Percentiles rank a stretch among this genome's conserved stretches.
These are phyloP conservation scores for Trissolcus basalis DNA, from an alignment of 1,140 invertebrate species.

Conservation along the genomic window DNA sequence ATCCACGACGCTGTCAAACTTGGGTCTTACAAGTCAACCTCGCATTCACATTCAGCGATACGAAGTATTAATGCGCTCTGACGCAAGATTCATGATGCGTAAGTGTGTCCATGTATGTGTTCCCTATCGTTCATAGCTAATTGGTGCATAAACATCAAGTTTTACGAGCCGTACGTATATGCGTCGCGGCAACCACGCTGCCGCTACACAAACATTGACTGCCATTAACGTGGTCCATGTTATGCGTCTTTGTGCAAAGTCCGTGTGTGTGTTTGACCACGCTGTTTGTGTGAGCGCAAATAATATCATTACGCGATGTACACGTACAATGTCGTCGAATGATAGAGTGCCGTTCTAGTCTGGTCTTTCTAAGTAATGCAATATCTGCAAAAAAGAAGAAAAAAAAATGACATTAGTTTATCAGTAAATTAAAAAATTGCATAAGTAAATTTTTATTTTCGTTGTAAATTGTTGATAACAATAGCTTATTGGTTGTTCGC, in stretches of 20 bases:
- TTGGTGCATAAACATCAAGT: conserved; percentile 74
- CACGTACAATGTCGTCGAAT: not conserved
- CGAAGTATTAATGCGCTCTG: conserved; percentile 19
- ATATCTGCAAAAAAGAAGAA: too few relatives aligned
- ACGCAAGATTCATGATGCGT: conserved; percentile 26
- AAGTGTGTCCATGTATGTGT: conserved; percentile 56
- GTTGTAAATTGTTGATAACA: too few relatives aligned
- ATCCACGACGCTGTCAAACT: too few relatives aligned
- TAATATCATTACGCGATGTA: conserved; percentile 43
- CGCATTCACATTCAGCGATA: too few relatives aligned
- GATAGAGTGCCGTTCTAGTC: not conserved
- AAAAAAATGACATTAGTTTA: too few relatives aligned
- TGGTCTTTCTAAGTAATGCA: too few relatives aligned
- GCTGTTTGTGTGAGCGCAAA: conserved; percentile 22
- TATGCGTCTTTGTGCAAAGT: conserved; percentile 24
- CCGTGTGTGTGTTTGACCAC: conserved; percentile 26
- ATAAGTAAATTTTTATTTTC: too few relatives aligned
- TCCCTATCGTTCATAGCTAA: conserved; percentile 68
- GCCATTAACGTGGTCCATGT: conserved; percentile 67
- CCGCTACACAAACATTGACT: conserved; percentile 71
- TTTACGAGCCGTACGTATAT: conserved; percentile 65
- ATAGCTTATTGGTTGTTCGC: too few relatives aligned
- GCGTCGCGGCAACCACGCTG: conserved; percentile 55
- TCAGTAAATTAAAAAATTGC: too few relatives aligned
- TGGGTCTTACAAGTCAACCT: too few relatives aligned